phyloP scores from a whole-genome alignment of 2,797 vertebrate species.

The Martes flavigula region DNA sequence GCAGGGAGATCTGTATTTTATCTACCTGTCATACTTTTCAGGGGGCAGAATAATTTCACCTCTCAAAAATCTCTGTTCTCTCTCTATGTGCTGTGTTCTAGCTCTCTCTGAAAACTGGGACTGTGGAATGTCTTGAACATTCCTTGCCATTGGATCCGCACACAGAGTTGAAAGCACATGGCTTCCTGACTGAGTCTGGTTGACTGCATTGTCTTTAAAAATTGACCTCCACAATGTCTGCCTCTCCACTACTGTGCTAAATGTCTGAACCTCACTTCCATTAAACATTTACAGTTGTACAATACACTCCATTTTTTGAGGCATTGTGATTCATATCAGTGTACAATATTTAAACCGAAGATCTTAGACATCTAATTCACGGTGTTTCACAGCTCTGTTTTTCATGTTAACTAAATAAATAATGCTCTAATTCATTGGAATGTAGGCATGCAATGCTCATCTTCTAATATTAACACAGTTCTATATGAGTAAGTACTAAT shows the following conservation, averaged over 20 bases:
- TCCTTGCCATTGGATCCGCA: not conserved
- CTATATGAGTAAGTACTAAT: not conserved
- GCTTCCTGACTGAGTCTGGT: not conserved
- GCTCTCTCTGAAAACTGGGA: not conserved
- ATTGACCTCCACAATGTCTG: slow-evolving; percentile 67
- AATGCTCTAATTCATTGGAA: not conserved
- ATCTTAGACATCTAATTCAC: slow-evolving; percentile 56
- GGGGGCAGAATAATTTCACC: not conserved
- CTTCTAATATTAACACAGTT: not conserved
- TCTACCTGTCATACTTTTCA: not conserved
- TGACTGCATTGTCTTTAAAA: slow-evolving; percentile 51
- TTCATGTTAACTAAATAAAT: not conserved
- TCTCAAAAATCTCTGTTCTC: not conserved
- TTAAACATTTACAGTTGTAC: slow-evolving; percentile 70
- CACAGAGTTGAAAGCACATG: not conserved
- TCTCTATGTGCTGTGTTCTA: not conserved
- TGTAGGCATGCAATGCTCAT: not conserved
- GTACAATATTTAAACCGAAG: slow-evolving; percentile 67
- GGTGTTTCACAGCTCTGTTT: fast-evolving
- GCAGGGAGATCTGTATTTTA: not conserved
- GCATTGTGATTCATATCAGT: slow-evolving; percentile 70
- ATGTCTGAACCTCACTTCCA: slow-evolving; percentile 75
- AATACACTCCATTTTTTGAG: slow-evolving; percentile 71
- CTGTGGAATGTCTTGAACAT: not conserved
- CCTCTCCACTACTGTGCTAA: slow-evolving; percentile 58